These are phyloP conservation scores for Drosophila barbarae DNA, from an alignment of 2,888 invertebrate genomes.

Conservation along the genomic window DNA sequence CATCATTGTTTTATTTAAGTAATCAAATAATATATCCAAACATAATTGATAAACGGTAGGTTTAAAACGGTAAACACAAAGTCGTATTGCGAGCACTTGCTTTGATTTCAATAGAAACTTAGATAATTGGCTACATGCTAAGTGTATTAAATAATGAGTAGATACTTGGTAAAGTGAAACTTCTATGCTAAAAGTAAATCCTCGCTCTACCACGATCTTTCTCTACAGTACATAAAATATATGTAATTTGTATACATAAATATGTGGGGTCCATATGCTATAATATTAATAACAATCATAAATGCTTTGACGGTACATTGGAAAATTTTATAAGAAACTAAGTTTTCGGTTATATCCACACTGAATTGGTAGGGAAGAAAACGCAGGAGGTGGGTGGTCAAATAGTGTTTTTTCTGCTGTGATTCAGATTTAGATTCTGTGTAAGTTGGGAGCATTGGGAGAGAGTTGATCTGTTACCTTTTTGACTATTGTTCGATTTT, in stretches of 20 bases:
- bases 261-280: conserved; percentile 59
- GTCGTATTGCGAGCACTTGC: conserved; percentile 44
- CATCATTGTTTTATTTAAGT: conserved; percentile 61
- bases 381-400: conserved; percentile 7
- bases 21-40: conserved; percentile 69
- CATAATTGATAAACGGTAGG: conserved; percentile 52
- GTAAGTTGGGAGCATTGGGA: conserved; percentile 1
- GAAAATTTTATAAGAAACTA: conserved; percentile 64
- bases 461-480: conserved; percentile 28
- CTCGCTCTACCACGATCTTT: conserved; percentile 30
- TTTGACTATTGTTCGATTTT: conserved; percentile 61
- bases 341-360: conserved; percentile 58
- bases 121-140: conserved; percentile 33
- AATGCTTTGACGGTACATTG: conserved; percentile 76
- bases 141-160: conserved; percentile 64
- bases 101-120: conserved; percentile 45
- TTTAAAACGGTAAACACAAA: conserved; percentile 68
- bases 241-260: conserved; percentile 21
- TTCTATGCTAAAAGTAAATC: conserved; percentile 37
- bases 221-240: conserved; percentile 24
- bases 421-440: neutral
- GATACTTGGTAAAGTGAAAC: conserved; percentile 48
- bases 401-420: conserved; percentile 7
- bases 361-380: conserved; percentile 29
- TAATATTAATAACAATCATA: conserved; percentile 70